Percentiles rank a stretch among this genome's conserved stretches.
phyloP scores from a whole-genome alignment of 2,113 vertebrate genomes.

The Psilopogon haemacephalus region DNA sequence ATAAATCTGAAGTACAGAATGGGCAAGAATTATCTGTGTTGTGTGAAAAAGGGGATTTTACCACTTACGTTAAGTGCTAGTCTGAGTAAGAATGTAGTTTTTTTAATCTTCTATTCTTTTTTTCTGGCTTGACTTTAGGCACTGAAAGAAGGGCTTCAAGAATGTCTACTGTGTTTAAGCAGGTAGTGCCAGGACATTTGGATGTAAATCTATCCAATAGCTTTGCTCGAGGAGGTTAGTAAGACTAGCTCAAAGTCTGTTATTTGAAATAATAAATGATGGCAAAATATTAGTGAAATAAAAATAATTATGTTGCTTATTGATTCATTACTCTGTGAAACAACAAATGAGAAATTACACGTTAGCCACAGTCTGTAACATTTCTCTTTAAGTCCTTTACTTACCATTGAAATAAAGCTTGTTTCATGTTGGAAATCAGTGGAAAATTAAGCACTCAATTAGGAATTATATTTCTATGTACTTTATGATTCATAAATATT shows the following conservation, averaged over 20 bases:
- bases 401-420: background rate
- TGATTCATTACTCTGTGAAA: background rate
- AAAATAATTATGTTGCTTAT: background rate
- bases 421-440: background rate
- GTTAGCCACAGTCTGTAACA: background rate
- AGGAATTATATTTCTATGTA: background rate
- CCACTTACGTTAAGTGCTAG: conserved; percentile 68
- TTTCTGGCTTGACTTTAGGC: conserved; percentile 82
- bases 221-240: conserved; percentile 96
- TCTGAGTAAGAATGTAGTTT: conserved; percentile 64
- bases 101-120: conserved; percentile 69
- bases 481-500: background rate
- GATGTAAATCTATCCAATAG: conserved; percentile 94
- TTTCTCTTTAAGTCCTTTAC: background rate
- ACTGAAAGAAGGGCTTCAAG: conserved; percentile 90
- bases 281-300: conserved; percentile 11
- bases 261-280: conserved; percentile 54
- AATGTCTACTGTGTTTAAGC: conserved; percentile 87
- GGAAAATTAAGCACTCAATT: background rate
- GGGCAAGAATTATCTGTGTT: conserved; percentile 67
- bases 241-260: conserved; percentile 79
- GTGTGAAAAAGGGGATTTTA: conserved; percentile 59
- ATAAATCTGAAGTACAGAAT: conserved; percentile 55
- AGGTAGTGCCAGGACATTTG: conserved; percentile 95
- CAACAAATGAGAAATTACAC: background rate